A percentile compares a stretch with the other conserved stretches of the same genome.
Evolutionary conservation across 2,113 vertebrate species (phyloP).

Genomic region (Isurus oxyrinchus): DNA sequence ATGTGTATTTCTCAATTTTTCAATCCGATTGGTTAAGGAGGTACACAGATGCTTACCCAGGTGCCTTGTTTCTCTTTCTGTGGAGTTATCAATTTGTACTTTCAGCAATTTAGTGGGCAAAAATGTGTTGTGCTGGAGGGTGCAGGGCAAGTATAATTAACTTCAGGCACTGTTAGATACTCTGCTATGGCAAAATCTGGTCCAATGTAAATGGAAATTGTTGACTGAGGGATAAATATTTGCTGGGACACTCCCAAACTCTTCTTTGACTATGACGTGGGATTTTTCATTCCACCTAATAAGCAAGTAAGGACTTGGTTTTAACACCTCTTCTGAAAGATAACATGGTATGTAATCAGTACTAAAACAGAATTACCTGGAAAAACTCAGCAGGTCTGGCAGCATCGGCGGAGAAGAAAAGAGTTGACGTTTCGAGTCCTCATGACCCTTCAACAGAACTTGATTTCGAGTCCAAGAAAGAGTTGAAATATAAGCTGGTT

Average conservation of each 20-base stretch:
- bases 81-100: background rate
- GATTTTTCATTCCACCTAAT: background rate
- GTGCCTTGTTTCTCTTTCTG: background rate
- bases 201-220: background rate
- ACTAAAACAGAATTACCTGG: no score
- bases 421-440: no score
- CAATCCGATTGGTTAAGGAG: background rate
- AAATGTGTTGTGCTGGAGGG: background rate
- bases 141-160: background rate
- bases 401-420: no score
- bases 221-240: background rate
- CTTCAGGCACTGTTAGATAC: background rate
- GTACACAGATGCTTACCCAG: background rate
- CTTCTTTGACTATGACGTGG: background rate
- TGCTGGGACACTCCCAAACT: background rate
- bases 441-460: no score
- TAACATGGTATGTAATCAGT: background rate
- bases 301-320: background rate
- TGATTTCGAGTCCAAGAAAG: no score
- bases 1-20: background rate
- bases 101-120: background rate
- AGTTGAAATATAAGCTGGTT: no score
- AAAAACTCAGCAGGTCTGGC: no score
- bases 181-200: background rate
- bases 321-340: background rate